Evolutionary conservation across 2,797 vertebrate genomes (phyloP), one percentile per base, ranked within the genome.

Genomic region (Pseudomugil gertrudae): DNA sequence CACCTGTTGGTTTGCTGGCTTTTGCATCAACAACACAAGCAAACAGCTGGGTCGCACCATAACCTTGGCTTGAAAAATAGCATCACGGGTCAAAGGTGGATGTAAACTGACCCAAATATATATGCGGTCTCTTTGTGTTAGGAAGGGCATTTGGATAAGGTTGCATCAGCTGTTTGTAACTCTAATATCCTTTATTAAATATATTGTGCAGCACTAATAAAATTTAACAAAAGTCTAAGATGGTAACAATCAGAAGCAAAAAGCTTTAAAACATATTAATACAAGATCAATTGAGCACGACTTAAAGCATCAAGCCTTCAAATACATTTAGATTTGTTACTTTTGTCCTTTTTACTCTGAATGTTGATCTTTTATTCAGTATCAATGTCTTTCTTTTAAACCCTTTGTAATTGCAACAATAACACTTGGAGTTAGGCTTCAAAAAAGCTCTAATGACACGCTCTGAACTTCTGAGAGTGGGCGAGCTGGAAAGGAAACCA

Each of bases 391-490:
- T 5, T 14, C 30, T 17, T 13, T 9, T 5, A 55, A 36, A 57
- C 17, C 19, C 27, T 2, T 27, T 30, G 23, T 53, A 38, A 63
- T 61, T 26, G 26, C 5, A 51, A n/a, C 10, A 17, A 32, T 29
- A 24, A 11, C 6, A 9, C 0, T 55, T 45, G 13, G 21, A 71
- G 27, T 24, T 10, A 21, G 66, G 19, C 70, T 54, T 13, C 57
- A 9, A 55, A 71, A 57, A 74, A 63, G 66, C 24, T 30, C 63
- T 36, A n/a, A 29, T 74, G 69, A 74, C 65, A 64, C 14, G 54
- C 73, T 78, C 62, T 72, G 40, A 83, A 67, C 78, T n/a, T 62
- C 71, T 47, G 32, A 61, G 57, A 80, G 84, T 84, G 77, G 85
- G 84, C 35, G 74, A 55, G 56, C 1, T 76, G 78, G 68, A 74